Percentiles rank a stretch among this genome's conserved stretches.
These are phyloP conservation scores for Nysson spinosus DNA, from an alignment of 2,888 invertebrate species.

Conservation along the genomic window DNA sequence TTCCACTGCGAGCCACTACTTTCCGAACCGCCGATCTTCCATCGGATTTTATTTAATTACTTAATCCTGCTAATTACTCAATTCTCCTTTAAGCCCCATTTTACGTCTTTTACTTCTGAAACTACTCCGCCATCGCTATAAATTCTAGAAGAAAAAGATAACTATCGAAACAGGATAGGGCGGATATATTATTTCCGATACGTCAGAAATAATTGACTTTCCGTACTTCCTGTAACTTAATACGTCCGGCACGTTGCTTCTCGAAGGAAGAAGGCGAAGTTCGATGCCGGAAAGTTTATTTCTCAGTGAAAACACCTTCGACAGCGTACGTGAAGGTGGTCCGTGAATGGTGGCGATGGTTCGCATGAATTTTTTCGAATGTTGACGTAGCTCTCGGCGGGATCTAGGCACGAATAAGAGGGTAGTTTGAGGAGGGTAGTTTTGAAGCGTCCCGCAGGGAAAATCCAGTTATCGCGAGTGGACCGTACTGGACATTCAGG, in stretches of 20 bases:
- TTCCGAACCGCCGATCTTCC: neutral
- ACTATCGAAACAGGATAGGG: no score
- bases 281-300: neutral
- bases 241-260: neutral
- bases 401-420: constrained; percentile 3
- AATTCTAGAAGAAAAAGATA: no score
- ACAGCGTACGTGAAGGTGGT: neutral
- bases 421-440: constrained; percentile 11
- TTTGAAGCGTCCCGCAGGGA: constrained; percentile 47
- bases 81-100: no score
- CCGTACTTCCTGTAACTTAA: neutral
- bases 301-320: neutral
- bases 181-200: no score
- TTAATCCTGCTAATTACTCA: no score
- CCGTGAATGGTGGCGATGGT: neutral
- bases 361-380: constrained; percentile 18
- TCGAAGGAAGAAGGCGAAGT: neutral
- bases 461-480: constrained; percentile 55
- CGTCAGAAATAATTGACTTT: neutral
- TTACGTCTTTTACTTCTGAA: no score
- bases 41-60: no score
- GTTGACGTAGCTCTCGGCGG: neutral
- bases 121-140: no score
- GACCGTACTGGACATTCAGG: constrained; percentile 41
- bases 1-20: neutral